These are phyloP conservation scores for Drosophila differens DNA, from an alignment of 2,888 invertebrate species.

Conservation along the genomic window DNA sequence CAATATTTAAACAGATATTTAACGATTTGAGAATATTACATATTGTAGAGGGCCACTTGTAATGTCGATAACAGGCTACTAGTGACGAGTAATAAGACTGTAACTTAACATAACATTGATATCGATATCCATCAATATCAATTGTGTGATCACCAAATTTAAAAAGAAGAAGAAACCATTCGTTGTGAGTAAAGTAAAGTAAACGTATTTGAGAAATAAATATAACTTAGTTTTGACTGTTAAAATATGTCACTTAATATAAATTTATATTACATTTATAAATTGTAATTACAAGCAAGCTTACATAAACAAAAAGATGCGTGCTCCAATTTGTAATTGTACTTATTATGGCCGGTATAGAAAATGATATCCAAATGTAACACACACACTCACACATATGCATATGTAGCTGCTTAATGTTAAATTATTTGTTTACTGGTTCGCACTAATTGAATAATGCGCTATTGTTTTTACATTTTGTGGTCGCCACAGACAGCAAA, in stretches of 20 bases:
- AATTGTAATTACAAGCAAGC: conserved; percentile 42
- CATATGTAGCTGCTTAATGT: conserved; percentile 1
- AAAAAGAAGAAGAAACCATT: background rate
- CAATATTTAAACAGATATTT: background rate
- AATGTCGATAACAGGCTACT: background rate
- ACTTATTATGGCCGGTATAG: conserved; percentile 52
- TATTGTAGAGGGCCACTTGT: background rate
- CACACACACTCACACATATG: background rate
- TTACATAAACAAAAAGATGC: conserved; percentile 7
- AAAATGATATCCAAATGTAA: conserved; percentile 34
- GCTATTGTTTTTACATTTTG: conserved; percentile 73
- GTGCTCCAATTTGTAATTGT: conserved; percentile 42
- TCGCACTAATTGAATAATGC: conserved; percentile 65
- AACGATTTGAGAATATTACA: background rate
- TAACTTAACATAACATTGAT: too few relatives aligned
- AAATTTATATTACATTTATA: conserved; percentile 6
- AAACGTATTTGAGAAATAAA: background rate
- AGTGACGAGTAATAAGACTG: background rate
- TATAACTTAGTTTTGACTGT: background rate
- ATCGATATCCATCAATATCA: background rate
- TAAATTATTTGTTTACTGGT: conserved; percentile 47
- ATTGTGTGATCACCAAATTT: background rate
- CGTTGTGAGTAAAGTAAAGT: background rate
- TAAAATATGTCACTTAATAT: background rate
- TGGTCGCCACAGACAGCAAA: conserved; percentile 36